Evolutionary conservation across 2,888 invertebrate genomes (phyloP).

Genomic region (Eupithecia exiguata): DNA sequence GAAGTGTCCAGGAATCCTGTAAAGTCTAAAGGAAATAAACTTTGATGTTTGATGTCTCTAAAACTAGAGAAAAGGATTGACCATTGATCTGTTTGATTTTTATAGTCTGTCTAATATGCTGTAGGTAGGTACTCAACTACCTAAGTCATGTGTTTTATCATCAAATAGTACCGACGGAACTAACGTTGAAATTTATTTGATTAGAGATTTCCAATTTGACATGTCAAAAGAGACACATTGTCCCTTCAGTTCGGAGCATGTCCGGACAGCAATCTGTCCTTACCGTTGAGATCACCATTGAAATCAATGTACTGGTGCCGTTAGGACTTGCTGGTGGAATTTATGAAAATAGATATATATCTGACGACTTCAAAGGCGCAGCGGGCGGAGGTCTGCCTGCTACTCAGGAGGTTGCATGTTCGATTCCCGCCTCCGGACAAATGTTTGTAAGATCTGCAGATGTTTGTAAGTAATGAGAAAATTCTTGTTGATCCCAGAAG

Average conservation of each 20-base stretch:
- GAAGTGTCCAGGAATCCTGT: no score
- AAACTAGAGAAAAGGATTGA: no score
- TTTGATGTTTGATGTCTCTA: no score
- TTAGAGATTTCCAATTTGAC: not conserved
- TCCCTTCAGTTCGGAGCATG: constrained; percentile 15
- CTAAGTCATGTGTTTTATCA: not conserved
- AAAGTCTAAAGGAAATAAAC: no score
- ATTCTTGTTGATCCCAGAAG: not conserved
- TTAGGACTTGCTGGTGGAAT: not conserved
- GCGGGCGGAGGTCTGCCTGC: not conserved
- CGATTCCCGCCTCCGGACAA: not conserved
- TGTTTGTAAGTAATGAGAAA: not conserved
- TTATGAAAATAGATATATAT: not conserved
- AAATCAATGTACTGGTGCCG: constrained; percentile 10
- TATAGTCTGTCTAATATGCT: no score
- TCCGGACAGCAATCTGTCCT: not conserved
- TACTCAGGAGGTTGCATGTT: not conserved
- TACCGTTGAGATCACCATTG: constrained; percentile 9
- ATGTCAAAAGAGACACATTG: constrained; percentile 17
- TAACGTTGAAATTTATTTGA: not conserved
- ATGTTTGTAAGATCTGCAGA: not conserved
- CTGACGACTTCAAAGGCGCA: not conserved
- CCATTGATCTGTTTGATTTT: no score
- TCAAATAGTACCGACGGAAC: not conserved
- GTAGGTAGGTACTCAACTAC: no score